Evolutionary conservation across 2,797 vertebrate genomes (phyloP).

Genomic region (Orestias chungarensis): DNA sequence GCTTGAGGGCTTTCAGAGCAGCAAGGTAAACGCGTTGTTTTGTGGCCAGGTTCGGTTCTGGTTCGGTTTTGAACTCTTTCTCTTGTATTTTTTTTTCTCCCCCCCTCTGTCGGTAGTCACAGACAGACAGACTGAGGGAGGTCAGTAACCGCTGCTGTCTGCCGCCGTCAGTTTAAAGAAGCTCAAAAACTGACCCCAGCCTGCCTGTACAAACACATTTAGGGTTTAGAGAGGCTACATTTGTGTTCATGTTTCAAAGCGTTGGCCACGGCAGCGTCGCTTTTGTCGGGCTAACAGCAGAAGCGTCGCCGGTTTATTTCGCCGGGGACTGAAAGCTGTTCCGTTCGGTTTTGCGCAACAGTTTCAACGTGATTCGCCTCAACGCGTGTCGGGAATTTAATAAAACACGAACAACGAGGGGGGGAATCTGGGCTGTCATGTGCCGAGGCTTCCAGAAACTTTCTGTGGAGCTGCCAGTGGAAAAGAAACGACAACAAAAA

Average conservation of each 20-base stretch:
- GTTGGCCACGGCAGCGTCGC: too few relatives aligned
- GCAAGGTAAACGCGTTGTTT: constrained; percentile 82
- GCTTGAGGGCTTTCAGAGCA: constrained; percentile 89
- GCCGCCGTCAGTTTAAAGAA: constrained; percentile 39
- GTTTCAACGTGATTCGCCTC: constrained; percentile 7
- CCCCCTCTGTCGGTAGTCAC: constrained; percentile 59
- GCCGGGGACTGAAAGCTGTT: too few relatives aligned
- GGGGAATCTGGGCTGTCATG: constrained; percentile 12
- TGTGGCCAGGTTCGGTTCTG: constrained; percentile 28
- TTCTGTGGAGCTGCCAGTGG: constrained; percentile 66
- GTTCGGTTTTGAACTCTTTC: constrained; percentile 16
- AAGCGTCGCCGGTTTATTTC: too few relatives aligned
- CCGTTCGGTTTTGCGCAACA: constrained; percentile 17
- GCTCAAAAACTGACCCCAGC: constrained; percentile 11
- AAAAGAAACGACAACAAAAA: too few relatives aligned
- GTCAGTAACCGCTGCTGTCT: constrained; percentile 40
- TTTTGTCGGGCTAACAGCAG: constrained; percentile 34
- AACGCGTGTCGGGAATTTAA: not conserved
- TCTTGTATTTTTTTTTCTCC: too few relatives aligned
- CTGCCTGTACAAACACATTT: too few relatives aligned
- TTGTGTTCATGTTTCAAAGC: too few relatives aligned
- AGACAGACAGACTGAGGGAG: constrained; percentile 60
- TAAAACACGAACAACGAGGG: not conserved
- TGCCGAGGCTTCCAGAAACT: constrained; percentile 63
- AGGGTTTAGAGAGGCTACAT: too few relatives aligned